phyloP scores from a whole-genome alignment of 1,140 invertebrate genomes.

The Leucophenga varia region DNA sequence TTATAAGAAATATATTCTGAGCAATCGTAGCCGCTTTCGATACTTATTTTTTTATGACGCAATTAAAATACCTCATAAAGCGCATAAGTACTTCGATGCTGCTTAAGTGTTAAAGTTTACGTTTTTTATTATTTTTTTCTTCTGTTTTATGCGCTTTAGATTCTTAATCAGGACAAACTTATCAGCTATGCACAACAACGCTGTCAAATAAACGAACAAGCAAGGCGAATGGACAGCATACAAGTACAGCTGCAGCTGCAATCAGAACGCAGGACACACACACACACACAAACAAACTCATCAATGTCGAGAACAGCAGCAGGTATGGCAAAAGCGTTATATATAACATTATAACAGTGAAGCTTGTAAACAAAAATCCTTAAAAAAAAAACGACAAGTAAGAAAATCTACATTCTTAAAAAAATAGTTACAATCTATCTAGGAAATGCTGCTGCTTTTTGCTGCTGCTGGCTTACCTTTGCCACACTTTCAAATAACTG shows the following conservation, averaged over 20 bases:
- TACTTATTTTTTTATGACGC: no score
- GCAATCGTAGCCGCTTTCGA: no score
- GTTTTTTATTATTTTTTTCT: no score
- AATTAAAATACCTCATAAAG: no score
- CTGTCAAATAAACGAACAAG: constrained; percentile 37
- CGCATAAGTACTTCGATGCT: no score
- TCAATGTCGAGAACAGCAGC: constrained; percentile 9
- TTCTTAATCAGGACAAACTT: constrained; percentile 46
- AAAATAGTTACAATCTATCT: no score
- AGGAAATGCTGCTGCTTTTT: constrained; percentile 20
- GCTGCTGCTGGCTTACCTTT: constrained; percentile 42
- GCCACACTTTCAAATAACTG: constrained; percentile 25
- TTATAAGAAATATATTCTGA: no score
- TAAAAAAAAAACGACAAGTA: constrained; percentile 16
- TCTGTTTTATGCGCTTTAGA: constrained; percentile 7
- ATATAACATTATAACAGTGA: constrained; percentile 19
- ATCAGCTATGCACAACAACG: constrained; percentile 43
- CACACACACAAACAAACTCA: no score
- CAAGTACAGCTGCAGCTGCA: constrained; percentile 2
- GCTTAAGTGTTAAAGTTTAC: no score
- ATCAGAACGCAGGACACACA: constrained; percentile 17
- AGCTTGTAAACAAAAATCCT: constrained; percentile 36
- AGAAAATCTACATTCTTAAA: no score
- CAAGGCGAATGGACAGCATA: constrained; percentile 15
- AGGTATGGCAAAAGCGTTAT: constrained; percentile 16